phyloP scores from a whole-genome alignment of 1,140 invertebrate genomes.

The Panagrolaimus sp. region DNA sequence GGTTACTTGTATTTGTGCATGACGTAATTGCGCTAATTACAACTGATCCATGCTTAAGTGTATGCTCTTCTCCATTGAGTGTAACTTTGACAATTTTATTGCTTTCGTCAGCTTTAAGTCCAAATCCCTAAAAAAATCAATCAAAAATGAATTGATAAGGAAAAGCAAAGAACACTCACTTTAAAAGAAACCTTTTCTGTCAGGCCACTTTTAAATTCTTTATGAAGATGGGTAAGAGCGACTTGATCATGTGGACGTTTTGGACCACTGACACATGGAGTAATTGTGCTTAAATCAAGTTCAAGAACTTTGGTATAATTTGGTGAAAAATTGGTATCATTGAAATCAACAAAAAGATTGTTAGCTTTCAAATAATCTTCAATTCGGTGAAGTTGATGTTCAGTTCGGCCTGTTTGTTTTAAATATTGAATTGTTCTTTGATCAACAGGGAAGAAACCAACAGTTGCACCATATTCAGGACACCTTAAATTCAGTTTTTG shows the following conservation, averaged over 20 bases:
- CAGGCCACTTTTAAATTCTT: constrained; percentile 79
- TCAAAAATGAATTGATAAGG: neutral
- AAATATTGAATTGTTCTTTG: constrained; percentile 73
- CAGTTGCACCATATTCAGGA: constrained; percentile 85
- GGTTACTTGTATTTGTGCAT: constrained; percentile 96
- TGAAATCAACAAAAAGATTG: constrained; percentile 78
- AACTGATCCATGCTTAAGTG: constrained; percentile 82
- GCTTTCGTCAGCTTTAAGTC: constrained; percentile 70
- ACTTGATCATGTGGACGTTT: constrained; percentile 94
- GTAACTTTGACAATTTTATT: constrained; percentile 70
- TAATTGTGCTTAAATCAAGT: constrained; percentile 79
- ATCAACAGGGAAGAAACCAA: constrained; percentile 92
- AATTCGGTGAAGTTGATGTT: constrained; percentile 75
- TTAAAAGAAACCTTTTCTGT: constrained; percentile 74
- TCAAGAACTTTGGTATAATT: constrained; percentile 76
- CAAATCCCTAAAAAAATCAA: constrained; percentile 70
- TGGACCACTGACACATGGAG: constrained; percentile 88
- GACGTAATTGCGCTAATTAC: constrained; percentile 95
- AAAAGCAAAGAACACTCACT: constrained; percentile 19
- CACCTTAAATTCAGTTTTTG: constrained; percentile 73
- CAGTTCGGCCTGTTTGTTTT: constrained; percentile 69
- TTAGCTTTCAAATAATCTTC: constrained; percentile 76
- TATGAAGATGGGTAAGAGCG: constrained; percentile 79
- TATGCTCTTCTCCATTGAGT: constrained; percentile 75
- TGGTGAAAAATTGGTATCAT: constrained; percentile 73